Evolutionary conservation across 92 coral and sea anemone genomes (phyloP), one percentile per base, ranked within the genome.

Genomic region (Epizoanthus scotinus): DNA sequence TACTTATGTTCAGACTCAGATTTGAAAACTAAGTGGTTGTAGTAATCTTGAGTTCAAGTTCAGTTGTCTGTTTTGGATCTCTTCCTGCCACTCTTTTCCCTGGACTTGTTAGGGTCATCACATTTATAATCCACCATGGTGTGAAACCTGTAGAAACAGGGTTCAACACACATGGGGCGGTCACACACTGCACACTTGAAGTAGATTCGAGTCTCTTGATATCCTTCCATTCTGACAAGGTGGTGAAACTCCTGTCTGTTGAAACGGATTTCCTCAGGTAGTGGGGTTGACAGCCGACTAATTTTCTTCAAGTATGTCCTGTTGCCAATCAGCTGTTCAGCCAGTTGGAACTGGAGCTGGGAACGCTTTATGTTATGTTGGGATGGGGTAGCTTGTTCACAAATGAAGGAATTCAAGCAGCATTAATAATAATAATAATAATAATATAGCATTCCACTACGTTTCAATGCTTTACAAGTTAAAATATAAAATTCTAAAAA

Each of bases 1-100:
- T 38, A 70, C 61, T 27, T 8, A 22, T 38, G 21, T 20, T 38
- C 38, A 49, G 25, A 22, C 9, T 25, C 24, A 3, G 28, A 44
- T 31, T 13, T 34, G 44, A 50, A 44, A 70, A 40, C 49, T 40
- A 70, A 70, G 24, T 52, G 15, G 71, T 71, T 57, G n/a, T n/a
- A n/a, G n/a, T n/a, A n/a, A n/a, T n/a, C n/a, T n/a, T n/a, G n/a
- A n/a, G n/a, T n/a, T n/a, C n/a, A 70, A 70, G 49, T 2, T 49
- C 61, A 70, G 77, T 70, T 70, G 77, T 70, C 77, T 38, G 47
- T 56, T 52, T 82, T 82, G 61, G 85, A 70, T 17, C 85, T 82
- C 75, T 81, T 81, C 53, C 77, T 69, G 17, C 79, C 85, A 82
- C 79, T 82, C 70, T 70, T 82, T 62, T 82, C 79, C 85, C 85